Evolutionary conservation across 2,113 vertebrate species (phyloP), one percentile per base, ranked within the genome.

Genomic region (Leucosticte australis): DNA sequence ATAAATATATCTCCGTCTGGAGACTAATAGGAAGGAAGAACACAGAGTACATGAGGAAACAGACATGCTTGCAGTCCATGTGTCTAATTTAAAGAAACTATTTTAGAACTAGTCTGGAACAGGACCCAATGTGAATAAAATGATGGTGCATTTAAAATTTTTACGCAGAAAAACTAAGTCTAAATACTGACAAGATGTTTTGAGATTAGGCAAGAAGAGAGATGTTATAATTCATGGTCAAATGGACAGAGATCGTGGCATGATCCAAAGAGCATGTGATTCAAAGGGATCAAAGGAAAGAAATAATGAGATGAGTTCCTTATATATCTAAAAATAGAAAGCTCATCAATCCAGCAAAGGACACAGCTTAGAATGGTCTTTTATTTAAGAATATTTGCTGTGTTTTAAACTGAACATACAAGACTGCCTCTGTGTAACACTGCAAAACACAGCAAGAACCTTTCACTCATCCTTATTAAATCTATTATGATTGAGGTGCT

Each of bases 61-160:
- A 49, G 22, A 42, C 17, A 21, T 0, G 0, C 15, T 78, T 83
- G 20, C 22, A 87, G 27, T 7, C 15, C 1, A 0, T 7, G 4
- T 24, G 14, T 27, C 28, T 57, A 20, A 6, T 53, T 69, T 84
- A 82, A 81, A 52, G 12, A 64, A 92, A 57, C 2, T 60, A 8
- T 20, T 31, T 84, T 24, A 37, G 30, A 53, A 15, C 7, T 60
- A 33, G 47, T 31, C 14, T 82, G 46, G n/a, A 59, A 35, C 16
- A 42, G 27, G 55, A 89, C 6, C 12, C 6, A 1, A 19, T 2
- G 0, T 42, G 37, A 37, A 8, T 44, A 37, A 90, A 89, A 93
- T 31, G 3, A 50, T 21, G 28, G 15, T 41, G 8, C 5, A 27
- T 84, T 96, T 85, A 35, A 67, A 64, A 52, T 13, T 30, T 31